Conservation (phyloP, 2,888 invertebrate species). For the Campoplex capitator region DNA sequence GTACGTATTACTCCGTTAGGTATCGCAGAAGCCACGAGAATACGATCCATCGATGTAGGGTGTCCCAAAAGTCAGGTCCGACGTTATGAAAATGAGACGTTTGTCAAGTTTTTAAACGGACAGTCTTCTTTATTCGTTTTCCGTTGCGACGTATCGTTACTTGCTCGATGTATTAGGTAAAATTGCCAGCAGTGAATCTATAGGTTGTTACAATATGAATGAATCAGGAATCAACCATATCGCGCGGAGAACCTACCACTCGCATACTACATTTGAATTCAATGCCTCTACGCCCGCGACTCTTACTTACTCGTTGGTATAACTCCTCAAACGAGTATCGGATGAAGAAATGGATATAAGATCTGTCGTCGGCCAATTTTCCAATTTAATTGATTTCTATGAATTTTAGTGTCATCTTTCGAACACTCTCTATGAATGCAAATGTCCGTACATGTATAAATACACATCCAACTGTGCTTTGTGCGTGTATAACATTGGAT, state of each 20-base stretch:
- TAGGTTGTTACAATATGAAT: neutral
- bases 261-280: no score
- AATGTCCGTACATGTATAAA: neutral
- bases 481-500: slow-evolving; percentile 25
- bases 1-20: slow-evolving; percentile 62
- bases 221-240: neutral
- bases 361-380: neutral
- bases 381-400: neutral
- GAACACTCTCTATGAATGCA: slow-evolving; percentile 5
- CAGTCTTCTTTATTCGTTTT: neutral
- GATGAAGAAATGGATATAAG: neutral
- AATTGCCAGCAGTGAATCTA: neutral
- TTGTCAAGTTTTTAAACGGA: neutral
- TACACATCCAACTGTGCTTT: neutral
- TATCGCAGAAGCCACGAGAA: slow-evolving; percentile 45
- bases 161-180: neutral
- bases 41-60: slow-evolving; percentile 12
- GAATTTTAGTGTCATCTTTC: neutral
- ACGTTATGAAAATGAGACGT: neutral
- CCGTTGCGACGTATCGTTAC: no score
- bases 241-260: neutral
- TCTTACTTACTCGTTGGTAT: neutral
- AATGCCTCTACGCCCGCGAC: no score
- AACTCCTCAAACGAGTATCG: neutral
- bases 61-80: neutral